Percentiles rank a stretch among this genome's conserved stretches.
Conservation (phyloP, 53 echinoderm and acorn worm species). For the Echinarachnius parma region DNA sequence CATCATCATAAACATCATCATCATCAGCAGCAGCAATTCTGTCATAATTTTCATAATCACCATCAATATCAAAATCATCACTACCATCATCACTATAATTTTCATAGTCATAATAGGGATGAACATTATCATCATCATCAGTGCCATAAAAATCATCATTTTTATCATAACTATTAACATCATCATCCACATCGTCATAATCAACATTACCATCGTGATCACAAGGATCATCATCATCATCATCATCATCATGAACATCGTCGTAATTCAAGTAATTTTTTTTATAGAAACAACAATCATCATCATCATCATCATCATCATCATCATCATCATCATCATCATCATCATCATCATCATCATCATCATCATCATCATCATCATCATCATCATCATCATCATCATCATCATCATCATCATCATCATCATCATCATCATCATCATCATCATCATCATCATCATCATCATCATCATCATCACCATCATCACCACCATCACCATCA, state of each 20-base stretch:
- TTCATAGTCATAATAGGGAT: neutral
- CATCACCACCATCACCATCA: conserved; percentile 13
- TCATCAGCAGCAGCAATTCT: neutral
- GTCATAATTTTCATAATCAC: neutral
- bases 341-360: neutral
- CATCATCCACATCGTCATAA: neutral
- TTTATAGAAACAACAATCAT: too few relatives aligned
- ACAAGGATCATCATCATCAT: neutral
- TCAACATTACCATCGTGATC: conserved; percentile 1
- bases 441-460: neutral
- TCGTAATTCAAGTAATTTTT: too few relatives aligned
- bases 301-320: neutral
- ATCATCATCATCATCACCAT: neutral
- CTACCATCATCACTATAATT: conserved; percentile 1
- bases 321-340: conserved; percentile 5
- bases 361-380: neutral
- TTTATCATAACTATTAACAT: too few relatives aligned
- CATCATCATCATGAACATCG: conserved; percentile 15
- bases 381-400: neutral
- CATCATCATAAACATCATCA: neutral
- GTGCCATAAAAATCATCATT: too few relatives aligned
- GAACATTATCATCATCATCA: conserved; percentile 17
- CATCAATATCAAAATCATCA: neutral
- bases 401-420: conserved; percentile 3
- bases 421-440: conserved; percentile 1